phyloP scores from a whole-genome alignment of 2,113 vertebrate species.

The Reinhardtius hippoglossoides region DNA sequence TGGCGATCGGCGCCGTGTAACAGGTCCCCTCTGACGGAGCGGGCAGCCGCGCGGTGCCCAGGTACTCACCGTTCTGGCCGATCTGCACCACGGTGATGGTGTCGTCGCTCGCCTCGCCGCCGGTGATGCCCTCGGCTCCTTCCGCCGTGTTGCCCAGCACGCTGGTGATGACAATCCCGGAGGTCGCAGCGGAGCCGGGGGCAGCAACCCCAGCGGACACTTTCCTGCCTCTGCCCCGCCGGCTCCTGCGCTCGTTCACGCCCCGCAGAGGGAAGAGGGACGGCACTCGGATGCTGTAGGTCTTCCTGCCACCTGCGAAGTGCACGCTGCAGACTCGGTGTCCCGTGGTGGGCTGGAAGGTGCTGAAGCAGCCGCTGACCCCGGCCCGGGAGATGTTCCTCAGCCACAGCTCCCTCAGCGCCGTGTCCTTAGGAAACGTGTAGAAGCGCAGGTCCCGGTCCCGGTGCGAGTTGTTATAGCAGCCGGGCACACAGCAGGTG shows the following conservation, averaged over 20 bases:
- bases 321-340: slow-evolving; percentile 97
- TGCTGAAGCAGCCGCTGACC: slow-evolving; percentile 97
- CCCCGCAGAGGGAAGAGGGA: slow-evolving; percentile 94
- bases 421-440: slow-evolving; percentile 94
- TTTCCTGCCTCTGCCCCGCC: slow-evolving; percentile 81
- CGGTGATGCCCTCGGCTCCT: slow-evolving; percentile 70
- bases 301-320: slow-evolving; percentile 95
- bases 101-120: slow-evolving; percentile 76
- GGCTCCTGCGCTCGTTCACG: slow-evolving; percentile 91
- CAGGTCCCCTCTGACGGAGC: slow-evolving; percentile 75
- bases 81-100: slow-evolving; percentile 81
- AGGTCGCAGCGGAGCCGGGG: slow-evolving; percentile 56
- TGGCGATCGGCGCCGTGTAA: slow-evolving; percentile 41
- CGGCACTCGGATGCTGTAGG: slow-evolving; percentile 93
- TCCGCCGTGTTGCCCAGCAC: slow-evolving; percentile 70
- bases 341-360: slow-evolving; percentile 96
- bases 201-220: slow-evolving; percentile 62
- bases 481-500: slow-evolving; percentile 86
- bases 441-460: slow-evolving; percentile 97
- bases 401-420: slow-evolving; percentile 93
- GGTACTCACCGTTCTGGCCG: slow-evolving; percentile 84
- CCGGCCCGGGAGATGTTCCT: slow-evolving; percentile 97
- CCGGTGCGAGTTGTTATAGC: slow-evolving; percentile 97
- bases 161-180: slow-evolving; percentile 71
- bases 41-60: slow-evolving; percentile 88